These are phyloP conservation scores for Rhinophrynus dorsalis DNA, from an alignment of 2,797 vertebrate species.

Conservation along the genomic window DNA sequence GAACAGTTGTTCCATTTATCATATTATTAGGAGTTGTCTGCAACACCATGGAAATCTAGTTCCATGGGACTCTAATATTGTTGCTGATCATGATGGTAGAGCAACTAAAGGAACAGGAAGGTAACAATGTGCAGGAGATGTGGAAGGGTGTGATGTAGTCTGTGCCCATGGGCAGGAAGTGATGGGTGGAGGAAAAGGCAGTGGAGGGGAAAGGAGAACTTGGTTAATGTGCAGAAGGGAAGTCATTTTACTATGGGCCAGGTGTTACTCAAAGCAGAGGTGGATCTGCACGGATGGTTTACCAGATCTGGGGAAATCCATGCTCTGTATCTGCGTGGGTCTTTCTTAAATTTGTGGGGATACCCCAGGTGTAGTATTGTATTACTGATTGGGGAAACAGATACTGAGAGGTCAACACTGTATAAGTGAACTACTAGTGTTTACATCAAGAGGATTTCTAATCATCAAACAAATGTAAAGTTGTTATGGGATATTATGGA, in stretches of 20 bases:
- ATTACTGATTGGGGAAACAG: constrained; percentile 5
- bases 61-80: neutral
- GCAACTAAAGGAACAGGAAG: constrained; percentile 35
- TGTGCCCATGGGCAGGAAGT: constrained; percentile 53
- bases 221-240: constrained; percentile 61
- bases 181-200: constrained; percentile 43
- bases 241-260: constrained; percentile 55
- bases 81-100: neutral
- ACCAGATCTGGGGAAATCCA: constrained; percentile 55
- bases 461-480: no score
- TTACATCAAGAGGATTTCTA: no score
- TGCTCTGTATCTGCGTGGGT: constrained; percentile 44
- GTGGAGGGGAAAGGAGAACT: constrained; percentile 42
- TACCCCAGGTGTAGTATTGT: constrained; percentile 48
- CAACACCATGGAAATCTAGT: no score
- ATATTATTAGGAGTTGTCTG: no score
- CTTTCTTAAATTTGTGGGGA: constrained; percentile 45
- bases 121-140: constrained; percentile 4
- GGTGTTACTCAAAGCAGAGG: constrained; percentile 40
- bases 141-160: neutral
- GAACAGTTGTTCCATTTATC: no score
- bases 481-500: no score
- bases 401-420: neutral
- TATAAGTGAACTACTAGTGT: neutral
- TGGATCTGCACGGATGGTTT: constrained; percentile 55